Base-by-base conservation (phyloP, 2,797 vertebrate species). In the Vireo griseus region DNA sequence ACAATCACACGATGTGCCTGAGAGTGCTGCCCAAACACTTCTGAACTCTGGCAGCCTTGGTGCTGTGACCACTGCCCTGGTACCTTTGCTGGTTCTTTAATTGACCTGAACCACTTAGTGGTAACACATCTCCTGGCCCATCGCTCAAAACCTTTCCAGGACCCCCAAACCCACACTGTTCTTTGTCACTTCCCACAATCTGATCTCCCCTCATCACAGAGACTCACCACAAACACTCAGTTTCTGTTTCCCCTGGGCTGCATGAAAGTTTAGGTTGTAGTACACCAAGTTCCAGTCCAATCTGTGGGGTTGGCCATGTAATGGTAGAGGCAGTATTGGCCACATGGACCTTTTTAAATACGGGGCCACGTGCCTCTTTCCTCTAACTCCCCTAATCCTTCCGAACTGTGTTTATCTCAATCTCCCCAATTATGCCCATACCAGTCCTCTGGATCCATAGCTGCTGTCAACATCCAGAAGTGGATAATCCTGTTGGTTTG, bases 301-400 rank as follows among this genome's bases (percentile, higher is more conserved):
- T 15, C 28, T 18, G 2, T n/a, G 57, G 48, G 10, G 3, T 3
- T 58, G 37, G 45, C 20, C 0, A 0, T 10, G 13, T 25, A 20
- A 37, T 29, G 35, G 13, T 14, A 11, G 18, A 40, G 35, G 44
- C 29, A 40, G 6, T 16, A 40, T 40, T 3, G 1, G 18, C 44
- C 76, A 57, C 0, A 0, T 22, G n/a, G 8, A 10, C 40, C 50
- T 33, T 22, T 57, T 24, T 4, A 16, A 44, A 44, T 35, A 31
- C 69, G 24, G 35, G 29, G 10, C 12, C 19, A 31, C 26, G 16
- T 1, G 0, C 39, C 51, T 51, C 31, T 51, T 42, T 35, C 20
- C 44, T 80, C 37, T 35, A 51, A 37, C 26, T 61, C 16, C n/a
- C 7, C 39, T 31, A 21, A 59, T 37, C 18, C 55, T 81, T 37